Percentiles rank a stretch among this genome's conserved stretches.
Conservation (phyloP, 2,113 vertebrate genomes). For the Bucco capensis region DNA sequence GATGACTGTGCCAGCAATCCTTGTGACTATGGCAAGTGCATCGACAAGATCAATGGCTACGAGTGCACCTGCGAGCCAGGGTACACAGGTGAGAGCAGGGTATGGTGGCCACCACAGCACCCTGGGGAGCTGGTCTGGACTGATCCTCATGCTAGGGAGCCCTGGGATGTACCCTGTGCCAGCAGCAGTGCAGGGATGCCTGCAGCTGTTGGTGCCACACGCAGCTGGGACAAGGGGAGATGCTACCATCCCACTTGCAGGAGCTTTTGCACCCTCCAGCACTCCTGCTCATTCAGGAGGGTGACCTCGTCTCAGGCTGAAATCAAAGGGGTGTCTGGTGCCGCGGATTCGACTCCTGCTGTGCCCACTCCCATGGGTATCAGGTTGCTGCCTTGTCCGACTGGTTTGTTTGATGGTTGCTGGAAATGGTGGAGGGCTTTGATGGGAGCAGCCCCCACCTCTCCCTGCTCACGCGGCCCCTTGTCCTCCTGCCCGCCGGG, state of each 20-base stretch:
- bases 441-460: conserved; percentile 44
- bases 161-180: neutral
- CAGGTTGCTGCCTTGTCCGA: conserved; percentile 59
- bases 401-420: conserved; percentile 69
- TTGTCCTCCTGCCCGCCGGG: neutral
- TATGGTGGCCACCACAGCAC: fast-evolving
- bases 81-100: conserved; percentile 82
- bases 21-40: conserved; percentile 89
- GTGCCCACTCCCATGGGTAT: conserved; percentile 66
- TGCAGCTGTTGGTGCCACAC: neutral
- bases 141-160: fast-evolving
- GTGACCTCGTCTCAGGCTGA: neutral
- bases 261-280: conserved; percentile 19
- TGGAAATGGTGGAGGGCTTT: conserved; percentile 58
- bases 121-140: neutral
- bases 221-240: neutral
- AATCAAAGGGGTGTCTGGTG: conserved; percentile 50
- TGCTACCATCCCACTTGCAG: neutral
- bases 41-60: conserved; percentile 92
- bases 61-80: conserved; percentile 89
- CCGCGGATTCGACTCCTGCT: neutral
- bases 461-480: neutral
- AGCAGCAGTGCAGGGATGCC: fast-evolving
- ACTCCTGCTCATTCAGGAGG: neutral
- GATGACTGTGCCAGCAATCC: conserved; percentile 91